Base-by-base conservation (phyloP, 1,140 invertebrate species). In the Polypedilum vanderplanki region DNA sequence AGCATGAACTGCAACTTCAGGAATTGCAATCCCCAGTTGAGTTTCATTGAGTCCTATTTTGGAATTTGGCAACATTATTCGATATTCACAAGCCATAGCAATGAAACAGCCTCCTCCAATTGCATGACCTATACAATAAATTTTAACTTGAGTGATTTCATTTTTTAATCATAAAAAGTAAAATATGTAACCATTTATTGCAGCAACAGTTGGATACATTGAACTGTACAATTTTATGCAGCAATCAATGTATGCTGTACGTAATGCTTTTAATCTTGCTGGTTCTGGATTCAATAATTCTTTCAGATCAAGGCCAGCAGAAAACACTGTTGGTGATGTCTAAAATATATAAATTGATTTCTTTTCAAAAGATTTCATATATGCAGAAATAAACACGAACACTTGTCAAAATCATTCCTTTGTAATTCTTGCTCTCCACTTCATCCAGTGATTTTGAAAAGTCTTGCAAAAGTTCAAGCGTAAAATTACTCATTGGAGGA, bases 81-180 rank as follows among this genome's bases (percentile, higher is more conserved):
- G 86, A 79, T 95, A 95, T 83, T 96, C 94, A 82, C 93, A 94
- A 74, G 87, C 87, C 78, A 92, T 85, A 4, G 93, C 86, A 41
- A 96, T 77, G 1, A 95, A 81, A 82, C 93, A 95, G 7, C 93
- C 94, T 41, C 93, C 93, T 20, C 93, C 94, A 57, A 93, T 93
- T 75, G 91, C 87, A 78, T 94, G 89, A 40, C 24, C 24, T 33
- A 33, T 1, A 33, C 24, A 33, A 33, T 33, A 5, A 33, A 33
- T 33, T 3, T 33, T 33, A 33, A 33, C 24, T 33, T 33, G 5
- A 33, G 24, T 33, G 24, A 33, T 3, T 33, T 1, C 24, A 3
- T 33, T 33, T 33, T n/a, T n/a, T n/a, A n/a, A n/a, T n/a, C n/a
- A n/a, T n/a, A n/a, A n/a, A n/a, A 33, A 33, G 5, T 33, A 33